A percentile compares a stretch with the other conserved stretches of the same genome.
phyloP scores from a whole-genome alignment of 2,888 invertebrate species.

The Meandrusa payeni region DNA sequence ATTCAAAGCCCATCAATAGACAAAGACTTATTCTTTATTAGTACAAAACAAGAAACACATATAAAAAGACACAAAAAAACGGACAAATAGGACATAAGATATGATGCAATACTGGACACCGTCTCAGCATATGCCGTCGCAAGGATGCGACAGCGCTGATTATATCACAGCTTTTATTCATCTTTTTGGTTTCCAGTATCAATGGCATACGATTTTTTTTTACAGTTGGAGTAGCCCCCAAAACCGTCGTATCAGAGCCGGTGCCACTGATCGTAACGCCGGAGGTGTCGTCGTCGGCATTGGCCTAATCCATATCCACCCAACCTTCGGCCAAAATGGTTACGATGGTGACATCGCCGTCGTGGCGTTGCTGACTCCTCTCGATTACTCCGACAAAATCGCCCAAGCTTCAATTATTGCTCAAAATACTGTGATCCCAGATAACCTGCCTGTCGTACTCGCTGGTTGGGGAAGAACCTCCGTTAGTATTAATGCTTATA shows the following conservation, averaged over 20 bases:
- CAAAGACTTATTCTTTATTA: too few relatives aligned
- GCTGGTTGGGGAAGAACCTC: conserved; percentile 49
- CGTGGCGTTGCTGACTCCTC: conserved; percentile 31
- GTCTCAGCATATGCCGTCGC: too few relatives aligned
- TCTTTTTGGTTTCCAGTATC: neutral
- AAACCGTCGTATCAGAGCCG: conserved; percentile 47
- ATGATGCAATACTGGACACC: too few relatives aligned
- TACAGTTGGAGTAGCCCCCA: conserved; percentile 4
- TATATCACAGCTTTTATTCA: too few relatives aligned
- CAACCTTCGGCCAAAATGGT: conserved; percentile 86
- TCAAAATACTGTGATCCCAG: conserved; percentile 31
- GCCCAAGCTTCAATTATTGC: conserved; percentile 35
- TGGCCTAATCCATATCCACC: conserved; percentile 33
- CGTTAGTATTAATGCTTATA: conserved; percentile 35
- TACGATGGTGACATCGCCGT: conserved; percentile 81
- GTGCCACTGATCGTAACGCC: conserved; percentile 41
- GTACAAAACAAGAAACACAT: too few relatives aligned
- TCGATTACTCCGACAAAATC: conserved; percentile 35
- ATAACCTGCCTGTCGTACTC: conserved; percentile 35
- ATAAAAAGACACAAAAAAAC: too few relatives aligned
- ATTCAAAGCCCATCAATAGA: too few relatives aligned
- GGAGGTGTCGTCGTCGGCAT: conserved; percentile 39
- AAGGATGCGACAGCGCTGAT: too few relatives aligned
- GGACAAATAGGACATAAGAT: too few relatives aligned
- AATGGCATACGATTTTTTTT: too few relatives aligned